Base-by-base conservation (phyloP, 2,888 invertebrate genomes). In the Drosophila macrospina region DNA sequence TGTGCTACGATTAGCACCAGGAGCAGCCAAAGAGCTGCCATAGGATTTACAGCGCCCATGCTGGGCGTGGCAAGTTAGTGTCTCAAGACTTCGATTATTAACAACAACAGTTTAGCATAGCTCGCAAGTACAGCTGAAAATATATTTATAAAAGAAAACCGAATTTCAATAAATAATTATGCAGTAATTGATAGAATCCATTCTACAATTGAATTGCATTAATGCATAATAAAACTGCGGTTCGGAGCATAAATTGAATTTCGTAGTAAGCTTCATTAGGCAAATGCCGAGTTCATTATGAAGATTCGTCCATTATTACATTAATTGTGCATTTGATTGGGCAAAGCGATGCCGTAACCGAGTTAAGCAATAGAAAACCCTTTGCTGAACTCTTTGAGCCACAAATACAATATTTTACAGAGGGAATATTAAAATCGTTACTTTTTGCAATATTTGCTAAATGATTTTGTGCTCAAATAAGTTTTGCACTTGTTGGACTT, bases 401-500 rank as follows among this genome's bases (percentile, higher is more conserved):
- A 28, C 39, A 52, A 63, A 32, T 28, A 8, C 37, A 26, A 54
- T 34, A 37, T 59, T 30, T 16, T 6, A 3, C 24, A 13, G 15
- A 26, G 34, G 24, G 11, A 28, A 47, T 47, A 37, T 34, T 24
- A n/a, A 15, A 55, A 34, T 15, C 5, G 11, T 34, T 34, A 13
- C 24, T 54, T 75, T 62, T 44, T 47, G 36, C 63, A 65, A 69
- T 74, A 77, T 80, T 78, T 74, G 69, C 62, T 70, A 76, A 80
- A 70, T 69, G 72, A 81, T 74, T 76, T 74, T 69, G 37, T 62
- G 65, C 70, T 74, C 42, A 80, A 78, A 62, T 75, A 60, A 52
- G 50, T 67, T 80, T 78, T 61, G 55, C 66, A 79, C 63, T 75
- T 77, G 59, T 60, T 57, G 45, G 61, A 47, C 48, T 24, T 70